A percentile compares a stretch with the other conserved stretches of the same genome.
These are phyloP conservation scores for Gymnosoma rotundatum DNA, from an alignment of 2,888 invertebrate species.

Conservation along the genomic window DNA sequence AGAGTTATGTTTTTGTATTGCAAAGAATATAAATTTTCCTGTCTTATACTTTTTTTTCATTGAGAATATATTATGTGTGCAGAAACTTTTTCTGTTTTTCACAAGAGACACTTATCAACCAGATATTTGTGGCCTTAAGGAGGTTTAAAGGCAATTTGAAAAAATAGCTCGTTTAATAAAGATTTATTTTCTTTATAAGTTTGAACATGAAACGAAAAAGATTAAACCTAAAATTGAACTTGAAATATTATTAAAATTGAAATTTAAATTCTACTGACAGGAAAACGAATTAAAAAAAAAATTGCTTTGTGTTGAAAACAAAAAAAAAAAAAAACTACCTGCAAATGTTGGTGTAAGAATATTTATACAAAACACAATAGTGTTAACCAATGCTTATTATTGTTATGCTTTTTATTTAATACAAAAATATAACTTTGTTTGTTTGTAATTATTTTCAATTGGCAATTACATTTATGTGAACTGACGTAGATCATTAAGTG, in stretches of 20 bases:
- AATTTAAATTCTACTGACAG: not conserved
- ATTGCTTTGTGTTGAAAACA: too few relatives aligned
- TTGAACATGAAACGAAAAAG: conserved; percentile 3
- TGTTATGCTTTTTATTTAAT: too few relatives aligned
- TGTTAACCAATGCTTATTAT: too few relatives aligned
- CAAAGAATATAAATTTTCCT: not conserved
- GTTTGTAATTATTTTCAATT: too few relatives aligned
- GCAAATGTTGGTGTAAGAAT: too few relatives aligned
- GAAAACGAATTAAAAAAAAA: too few relatives aligned
- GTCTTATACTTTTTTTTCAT: not conserved
- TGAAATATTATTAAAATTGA: not conserved
- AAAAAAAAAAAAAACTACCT: too few relatives aligned
- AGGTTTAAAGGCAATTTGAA: conserved; percentile 46
- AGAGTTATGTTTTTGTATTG: too few relatives aligned
- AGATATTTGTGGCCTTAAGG: conserved; percentile 62
- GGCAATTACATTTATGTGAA: too few relatives aligned
- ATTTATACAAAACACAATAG: too few relatives aligned
- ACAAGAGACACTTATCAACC: conserved; percentile 66
- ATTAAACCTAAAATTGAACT: not conserved
- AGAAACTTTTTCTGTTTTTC: conserved; percentile 34
- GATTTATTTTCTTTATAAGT: conserved; percentile 53
- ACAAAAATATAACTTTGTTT: too few relatives aligned
- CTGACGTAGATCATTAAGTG: conserved; percentile 25
- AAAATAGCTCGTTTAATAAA: conserved; percentile 36
- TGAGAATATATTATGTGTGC: not conserved